Evolutionary conservation across 1,140 invertebrate species (phyloP).

Genomic region (Ctenoplectra terminalis): DNA sequence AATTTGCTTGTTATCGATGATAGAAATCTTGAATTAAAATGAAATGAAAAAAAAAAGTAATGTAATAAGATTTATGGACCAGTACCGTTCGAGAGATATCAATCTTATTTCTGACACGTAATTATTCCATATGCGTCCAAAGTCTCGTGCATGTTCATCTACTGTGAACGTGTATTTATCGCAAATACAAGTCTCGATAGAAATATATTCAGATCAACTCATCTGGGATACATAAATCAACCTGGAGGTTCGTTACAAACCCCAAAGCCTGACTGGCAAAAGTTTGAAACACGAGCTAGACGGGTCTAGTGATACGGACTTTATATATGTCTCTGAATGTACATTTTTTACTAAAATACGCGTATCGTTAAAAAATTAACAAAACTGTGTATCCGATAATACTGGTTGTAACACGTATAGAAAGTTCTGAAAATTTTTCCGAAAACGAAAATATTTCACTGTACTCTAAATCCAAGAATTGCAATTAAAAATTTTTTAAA

Average conservation of each 20-base stretch:
- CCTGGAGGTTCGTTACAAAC: not conserved
- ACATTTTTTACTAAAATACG: not conserved
- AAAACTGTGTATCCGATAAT: no score
- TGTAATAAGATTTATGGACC: not conserved
- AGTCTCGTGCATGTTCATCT: not conserved
- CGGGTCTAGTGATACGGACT: conserved; percentile 20
- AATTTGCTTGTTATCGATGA: no score
- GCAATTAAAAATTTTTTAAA: no score
- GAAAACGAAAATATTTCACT: no score
- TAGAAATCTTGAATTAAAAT: no score
- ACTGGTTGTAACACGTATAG: no score
- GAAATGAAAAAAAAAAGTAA: not conserved
- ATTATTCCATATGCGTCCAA: not conserved
- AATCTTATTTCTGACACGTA: not conserved
- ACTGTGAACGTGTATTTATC: conserved; percentile 21
- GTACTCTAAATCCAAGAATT: no score
- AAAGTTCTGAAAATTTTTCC: no score
- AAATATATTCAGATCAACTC: conserved; percentile 44
- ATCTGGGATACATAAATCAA: conserved; percentile 50
- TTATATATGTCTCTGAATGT: not conserved
- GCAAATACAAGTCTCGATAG: conserved; percentile 17
- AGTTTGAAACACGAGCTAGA: conserved; percentile 36
- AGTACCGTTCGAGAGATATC: not conserved
- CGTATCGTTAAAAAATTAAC: not conserved
- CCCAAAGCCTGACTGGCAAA: conserved; percentile 38